These are phyloP conservation scores for Dascillus cervinus DNA, from an alignment of 2,888 invertebrate genomes.

Conservation along the genomic window DNA sequence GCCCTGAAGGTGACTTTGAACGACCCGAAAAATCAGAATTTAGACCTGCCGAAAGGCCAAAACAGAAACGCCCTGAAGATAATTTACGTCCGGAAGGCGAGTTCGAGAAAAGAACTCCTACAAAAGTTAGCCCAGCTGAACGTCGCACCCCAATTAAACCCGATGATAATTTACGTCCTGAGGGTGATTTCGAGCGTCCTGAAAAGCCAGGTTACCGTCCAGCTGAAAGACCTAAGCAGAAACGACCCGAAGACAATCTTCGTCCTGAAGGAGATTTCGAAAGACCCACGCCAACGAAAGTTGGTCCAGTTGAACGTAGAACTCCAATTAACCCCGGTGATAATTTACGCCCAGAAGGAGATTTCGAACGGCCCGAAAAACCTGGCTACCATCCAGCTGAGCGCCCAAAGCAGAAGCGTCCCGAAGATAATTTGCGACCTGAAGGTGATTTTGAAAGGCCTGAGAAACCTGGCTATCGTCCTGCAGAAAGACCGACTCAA, in stretches of 20 bases:
- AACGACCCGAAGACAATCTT: conserved; percentile 47
- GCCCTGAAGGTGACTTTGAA: conserved; percentile 40
- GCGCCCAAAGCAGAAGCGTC: conserved; percentile 46
- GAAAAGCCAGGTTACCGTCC: conserved; percentile 42
- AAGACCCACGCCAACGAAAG: conserved; percentile 24
- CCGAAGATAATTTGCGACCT: conserved; percentile 52
- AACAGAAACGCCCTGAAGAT: conserved; percentile 42
- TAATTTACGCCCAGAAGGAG: conserved; percentile 45
- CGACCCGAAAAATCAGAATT: conserved; percentile 37
- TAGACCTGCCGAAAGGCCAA: conserved; percentile 39
- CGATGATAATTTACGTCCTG: conserved; percentile 47
- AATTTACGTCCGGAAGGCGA: conserved; percentile 52
- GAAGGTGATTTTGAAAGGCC: conserved; percentile 54
- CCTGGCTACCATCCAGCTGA: conserved; percentile 42
- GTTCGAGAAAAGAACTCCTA: conserved; percentile 38
- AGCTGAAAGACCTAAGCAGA: conserved; percentile 44
- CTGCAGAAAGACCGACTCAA: conserved; percentile 43
- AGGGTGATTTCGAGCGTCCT: conserved; percentile 51
- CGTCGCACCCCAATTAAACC: conserved; percentile 34
- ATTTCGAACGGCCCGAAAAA: conserved; percentile 40
- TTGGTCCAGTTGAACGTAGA: conserved; percentile 33
- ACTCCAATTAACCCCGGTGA: conserved; percentile 42
- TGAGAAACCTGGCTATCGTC: conserved; percentile 40
- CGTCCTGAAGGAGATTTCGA: conserved; percentile 49
- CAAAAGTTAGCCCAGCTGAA: conserved; percentile 36